Base-by-base conservation (phyloP, 2,797 vertebrate genomes). In the Neosilurus hyrtlii region DNA sequence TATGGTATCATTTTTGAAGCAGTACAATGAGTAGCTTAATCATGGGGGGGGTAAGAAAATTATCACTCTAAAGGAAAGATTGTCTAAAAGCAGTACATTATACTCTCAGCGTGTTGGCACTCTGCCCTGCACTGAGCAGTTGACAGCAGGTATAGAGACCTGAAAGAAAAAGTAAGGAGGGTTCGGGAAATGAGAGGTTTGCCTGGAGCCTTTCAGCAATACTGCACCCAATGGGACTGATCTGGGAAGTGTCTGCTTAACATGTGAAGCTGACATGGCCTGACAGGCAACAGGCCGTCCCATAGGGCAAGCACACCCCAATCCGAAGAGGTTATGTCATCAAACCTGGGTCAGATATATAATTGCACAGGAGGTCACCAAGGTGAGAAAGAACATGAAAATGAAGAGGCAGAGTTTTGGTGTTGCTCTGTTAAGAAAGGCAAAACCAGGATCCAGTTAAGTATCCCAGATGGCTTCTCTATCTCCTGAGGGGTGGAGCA, bases 191-290 rank as follows among this genome's bases (percentile, higher is more conserved):
- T 30, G 43, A 54, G 7, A 73, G 75, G 49, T 79, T 70, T 26
- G 65, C 62, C 81, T 82, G 68, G 73, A 81, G 78, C 70, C 68
- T 63, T 24, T 81, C 51, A 54, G 65, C 68, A 51, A 57, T 51
- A 35, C 80, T 26, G 77, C 22, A 30, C 89, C 91, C 91, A 86
- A 52, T 83, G 92, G 92, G 90, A 91, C 88, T 88, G 90, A 91
- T 93, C 91, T 91, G 90, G 94, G 92, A 94, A 94, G 91, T 93
- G 91, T 92, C 94, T 94, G 93, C 90, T 94, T 94, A 94, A 92
- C 91, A 56, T 91, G 86, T 87, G 79, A 86, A 86, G 87, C 87
- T 92, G 92, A 93, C 92, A 90, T 88, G 90, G 88, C 90, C 88
- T 93, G 93, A 94, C 90, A 89, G 93, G 92, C 91, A 92, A 87